Evolutionary conservation across 1,140 invertebrate genomes (phyloP), one percentile per base, ranked within the genome.

Genomic region (Wiebesia pumilae): DNA sequence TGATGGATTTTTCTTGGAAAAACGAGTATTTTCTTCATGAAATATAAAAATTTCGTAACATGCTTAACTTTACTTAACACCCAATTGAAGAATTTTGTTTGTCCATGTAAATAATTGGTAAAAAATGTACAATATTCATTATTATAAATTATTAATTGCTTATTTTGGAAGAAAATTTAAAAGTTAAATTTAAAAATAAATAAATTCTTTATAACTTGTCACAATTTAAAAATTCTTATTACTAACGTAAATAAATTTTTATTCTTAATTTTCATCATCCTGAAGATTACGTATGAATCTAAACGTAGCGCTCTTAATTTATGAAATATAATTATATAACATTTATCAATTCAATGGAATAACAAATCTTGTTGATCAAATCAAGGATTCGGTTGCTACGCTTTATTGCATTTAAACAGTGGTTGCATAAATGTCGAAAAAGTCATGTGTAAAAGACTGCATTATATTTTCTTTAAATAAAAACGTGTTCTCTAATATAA

Each of bases 401-500:
- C 54, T 69, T 69, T 81, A 21, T 69, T 71, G 33, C 51, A 33
- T 62, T 43, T 81, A 65, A 30, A 35, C 54, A 65, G 33, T 38
- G 58, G 47, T 7, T 47, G 51, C 35, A 54, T 30, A 21, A 54
- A 79, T 54, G 12, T 33, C n/a, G 19, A 73, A 67, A 78, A 78
- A 83, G 24, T 83, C 62, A 73, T 54, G 73, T 33, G 62, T 54
- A 86, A 27, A 86, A 86, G 85, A 86, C 80, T 83, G 85, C 79
- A 73, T 58, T 82, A 51, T 77, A 81, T 54, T 38, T 69, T 79
- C 30, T n/a, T 78, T 79, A 10, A 86, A 83, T 19, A 58, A 69
- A 54, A 82, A 78, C 65, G 73, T 83, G 81, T 83, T 75, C 51
- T 54, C 19, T n/a, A n/a, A n/a, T n/a, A n/a, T n/a, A n/a, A n/a